These are phyloP conservation scores for Spodoptera frugiperda DNA, from an alignment of 1,140 invertebrate genomes.

Conservation along the genomic window DNA sequence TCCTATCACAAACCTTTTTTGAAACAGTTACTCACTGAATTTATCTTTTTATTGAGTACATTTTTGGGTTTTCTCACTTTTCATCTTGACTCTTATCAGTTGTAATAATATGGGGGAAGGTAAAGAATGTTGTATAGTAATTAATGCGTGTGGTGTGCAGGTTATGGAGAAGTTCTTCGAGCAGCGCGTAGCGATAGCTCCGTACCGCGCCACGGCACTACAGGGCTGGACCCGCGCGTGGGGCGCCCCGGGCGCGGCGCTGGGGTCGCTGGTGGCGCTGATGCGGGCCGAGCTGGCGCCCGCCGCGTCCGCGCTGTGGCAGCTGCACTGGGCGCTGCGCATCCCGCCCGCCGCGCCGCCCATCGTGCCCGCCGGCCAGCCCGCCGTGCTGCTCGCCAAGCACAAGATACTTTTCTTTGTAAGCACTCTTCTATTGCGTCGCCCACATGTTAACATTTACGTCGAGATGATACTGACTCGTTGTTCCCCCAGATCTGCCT, in stretches of 20 bases:
- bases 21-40: too few relatives aligned
- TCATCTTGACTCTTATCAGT: too few relatives aligned
- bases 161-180: constrained; percentile 97
- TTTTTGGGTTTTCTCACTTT: too few relatives aligned
- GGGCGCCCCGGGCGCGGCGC: constrained; percentile 92
- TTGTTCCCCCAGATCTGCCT: constrained; percentile 91
- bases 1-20: too few relatives aligned
- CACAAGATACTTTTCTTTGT: constrained; percentile 97
- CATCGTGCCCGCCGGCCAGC: constrained; percentile 94
- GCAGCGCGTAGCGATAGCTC: constrained; percentile 93
- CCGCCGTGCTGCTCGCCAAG: constrained; percentile 93
- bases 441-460: neutral
- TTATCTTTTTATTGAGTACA: too few relatives aligned
- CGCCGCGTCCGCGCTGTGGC: constrained; percentile 88
- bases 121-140: neutral
- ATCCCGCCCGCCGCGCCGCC: constrained; percentile 94
- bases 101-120: too few relatives aligned
- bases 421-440: constrained; percentile 75
- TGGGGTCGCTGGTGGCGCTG: constrained; percentile 94
- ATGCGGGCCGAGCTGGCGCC: constrained; percentile 81
- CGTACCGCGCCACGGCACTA: constrained; percentile 95
- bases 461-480: neutral
- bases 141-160: constrained; percentile 73
- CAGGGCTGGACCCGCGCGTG: constrained; percentile 94
- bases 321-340: constrained; percentile 95